Evolutionary conservation across 1,140 invertebrate genomes (phyloP).

Genomic region (Tenebrio molitor): DNA sequence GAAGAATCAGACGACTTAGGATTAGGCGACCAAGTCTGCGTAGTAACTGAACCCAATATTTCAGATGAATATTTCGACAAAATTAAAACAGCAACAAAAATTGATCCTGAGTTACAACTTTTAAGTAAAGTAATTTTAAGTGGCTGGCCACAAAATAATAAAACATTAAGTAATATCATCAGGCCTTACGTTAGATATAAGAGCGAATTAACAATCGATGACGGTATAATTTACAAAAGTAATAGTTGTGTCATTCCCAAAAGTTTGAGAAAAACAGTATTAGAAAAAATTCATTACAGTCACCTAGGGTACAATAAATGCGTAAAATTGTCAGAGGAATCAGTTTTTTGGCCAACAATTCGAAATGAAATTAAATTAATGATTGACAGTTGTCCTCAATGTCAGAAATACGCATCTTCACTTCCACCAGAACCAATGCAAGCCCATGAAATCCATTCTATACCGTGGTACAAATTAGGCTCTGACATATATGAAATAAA

Average conservation of each 20-base stretch:
- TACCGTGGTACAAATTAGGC: conserved; percentile 61
- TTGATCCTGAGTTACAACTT: conserved; percentile 56
- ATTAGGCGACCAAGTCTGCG: conserved; percentile 39
- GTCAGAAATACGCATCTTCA: conserved; percentile 55
- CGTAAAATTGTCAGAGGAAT: conserved; percentile 62
- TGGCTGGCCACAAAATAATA: conserved; percentile 64
- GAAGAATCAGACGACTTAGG: conserved; percentile 17
- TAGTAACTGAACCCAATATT: conserved; percentile 42
- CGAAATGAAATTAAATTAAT: conserved; percentile 65
- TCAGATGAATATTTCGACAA: conserved; percentile 53
- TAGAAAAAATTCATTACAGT: conserved; percentile 63
- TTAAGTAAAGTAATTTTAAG: conserved; percentile 57
- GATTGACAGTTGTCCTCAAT: conserved; percentile 63
- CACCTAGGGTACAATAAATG: conserved; percentile 66
- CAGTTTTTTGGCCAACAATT: conserved; percentile 62
- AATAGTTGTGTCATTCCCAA: conserved; percentile 60
- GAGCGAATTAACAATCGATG: conserved; percentile 51
- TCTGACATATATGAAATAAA: conserved; percentile 61
- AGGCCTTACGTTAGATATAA: conserved; percentile 46
- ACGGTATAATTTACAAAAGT: conserved; percentile 60
- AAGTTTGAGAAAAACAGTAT: conserved; percentile 56
- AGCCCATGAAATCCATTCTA: conserved; percentile 56
- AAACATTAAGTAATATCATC: conserved; percentile 46
- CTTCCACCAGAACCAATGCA: conserved; percentile 55
- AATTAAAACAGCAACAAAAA: conserved; percentile 55